These are phyloP conservation scores for Sapajus apella DNA, from an alignment of 2,113 vertebrate species.

Conservation along the genomic window DNA sequence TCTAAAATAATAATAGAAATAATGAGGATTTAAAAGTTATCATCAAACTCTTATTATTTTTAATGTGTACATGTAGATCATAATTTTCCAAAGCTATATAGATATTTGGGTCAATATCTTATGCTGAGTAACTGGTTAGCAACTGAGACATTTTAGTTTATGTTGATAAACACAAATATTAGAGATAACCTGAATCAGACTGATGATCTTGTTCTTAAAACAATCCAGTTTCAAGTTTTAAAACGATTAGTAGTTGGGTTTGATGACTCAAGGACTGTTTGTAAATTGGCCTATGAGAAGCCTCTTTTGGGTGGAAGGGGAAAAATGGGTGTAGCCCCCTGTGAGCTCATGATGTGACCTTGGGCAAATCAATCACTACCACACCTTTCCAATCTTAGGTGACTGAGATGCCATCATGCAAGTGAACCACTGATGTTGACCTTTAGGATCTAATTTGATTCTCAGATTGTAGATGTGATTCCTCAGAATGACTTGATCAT, in stretches of 20 bases:
- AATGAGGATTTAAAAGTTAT: neutral
- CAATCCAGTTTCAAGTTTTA: neutral
- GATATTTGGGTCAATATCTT: neutral
- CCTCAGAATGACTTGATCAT: neutral
- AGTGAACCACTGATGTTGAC: neutral
- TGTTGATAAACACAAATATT: neutral
- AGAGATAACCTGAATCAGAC: neutral
- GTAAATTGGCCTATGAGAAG: neutral
- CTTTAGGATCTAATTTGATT: neutral
- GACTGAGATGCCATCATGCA: neutral
- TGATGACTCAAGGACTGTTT: neutral
- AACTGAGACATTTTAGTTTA: neutral
- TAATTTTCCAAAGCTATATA: neutral
- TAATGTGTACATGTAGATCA: neutral
- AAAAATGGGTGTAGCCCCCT: accelerated
- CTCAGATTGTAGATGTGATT: neutral
- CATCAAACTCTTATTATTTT: neutral
- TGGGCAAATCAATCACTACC: neutral
- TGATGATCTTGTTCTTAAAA: neutral
- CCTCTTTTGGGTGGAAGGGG: neutral
- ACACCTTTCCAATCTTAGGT: neutral
- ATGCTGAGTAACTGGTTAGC: neutral
- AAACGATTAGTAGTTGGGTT: neutral
- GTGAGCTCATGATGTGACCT: neutral
- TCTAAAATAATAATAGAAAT: neutral